Evolutionary conservation across 2,113 vertebrate species (phyloP).

Genomic region (Pungitius pungitius): DNA sequence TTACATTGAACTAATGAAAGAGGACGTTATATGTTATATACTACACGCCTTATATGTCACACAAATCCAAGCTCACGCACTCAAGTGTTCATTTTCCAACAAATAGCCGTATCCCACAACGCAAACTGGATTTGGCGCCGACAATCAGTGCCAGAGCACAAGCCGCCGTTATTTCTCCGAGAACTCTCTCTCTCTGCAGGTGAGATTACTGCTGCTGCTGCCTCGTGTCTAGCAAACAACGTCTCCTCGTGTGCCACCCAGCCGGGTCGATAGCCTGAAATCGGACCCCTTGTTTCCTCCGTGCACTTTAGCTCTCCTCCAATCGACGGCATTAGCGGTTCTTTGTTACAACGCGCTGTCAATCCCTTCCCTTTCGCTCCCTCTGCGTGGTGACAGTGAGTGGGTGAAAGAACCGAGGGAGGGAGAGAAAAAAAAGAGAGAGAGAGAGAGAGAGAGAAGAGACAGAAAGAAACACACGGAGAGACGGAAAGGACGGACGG

Average conservation of each 20-base stretch:
- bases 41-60: not conserved
- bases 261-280: slow-evolving; percentile 68
- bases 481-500: slow-evolving; percentile 2
- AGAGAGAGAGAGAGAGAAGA: too few species aligned
- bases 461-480: not conserved
- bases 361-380: slow-evolving; percentile 4
- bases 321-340: slow-evolving; percentile 50
- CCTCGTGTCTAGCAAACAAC: slow-evolving; percentile 42
- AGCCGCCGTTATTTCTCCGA: not conserved
- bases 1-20: not conserved
- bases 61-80: not conserved
- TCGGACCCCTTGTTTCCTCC: slow-evolving; percentile 66
- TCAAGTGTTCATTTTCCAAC: not conserved
- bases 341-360: slow-evolving; percentile 48
- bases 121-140: not conserved
- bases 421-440: too few species aligned
- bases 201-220: slow-evolving; percentile 36
- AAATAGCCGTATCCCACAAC: not conserved
- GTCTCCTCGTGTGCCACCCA: slow-evolving; percentile 48
- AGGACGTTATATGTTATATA: too few species aligned
- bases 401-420: slow-evolving; percentile 20
- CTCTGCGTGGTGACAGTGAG: slow-evolving; percentile 35
- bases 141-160: not conserved
- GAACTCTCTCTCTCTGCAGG: not conserved
- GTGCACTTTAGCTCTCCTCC: slow-evolving; percentile 56